phyloP scores from a whole-genome alignment of 2,113 vertebrate genomes.

The Ophiodon elongatus region DNA sequence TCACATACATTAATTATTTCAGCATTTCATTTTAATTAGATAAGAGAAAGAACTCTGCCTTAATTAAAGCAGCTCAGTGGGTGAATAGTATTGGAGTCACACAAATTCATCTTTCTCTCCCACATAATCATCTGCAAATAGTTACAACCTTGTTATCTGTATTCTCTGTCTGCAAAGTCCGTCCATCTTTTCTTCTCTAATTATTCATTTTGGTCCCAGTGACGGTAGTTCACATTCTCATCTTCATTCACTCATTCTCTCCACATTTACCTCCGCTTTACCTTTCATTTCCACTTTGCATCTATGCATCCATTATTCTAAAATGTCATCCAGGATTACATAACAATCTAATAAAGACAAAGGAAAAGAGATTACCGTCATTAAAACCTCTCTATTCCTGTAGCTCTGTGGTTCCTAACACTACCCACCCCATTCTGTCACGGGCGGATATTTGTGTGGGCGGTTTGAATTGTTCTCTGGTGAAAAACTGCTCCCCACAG shows the following conservation, averaged over 20 bases:
- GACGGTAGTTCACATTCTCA: constrained; percentile 26
- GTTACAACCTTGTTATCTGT: constrained; percentile 4
- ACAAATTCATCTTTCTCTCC: constrained; percentile 48
- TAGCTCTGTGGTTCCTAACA: constrained; percentile 55
- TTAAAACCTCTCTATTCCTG: constrained; percentile 64
- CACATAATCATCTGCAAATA: constrained; percentile 43
- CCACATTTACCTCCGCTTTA: constrained; percentile 30
- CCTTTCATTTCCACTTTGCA: constrained; percentile 35
- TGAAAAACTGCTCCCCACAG: constrained; percentile 61
- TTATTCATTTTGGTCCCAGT: constrained; percentile 18
- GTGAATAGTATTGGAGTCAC: constrained; percentile 30
- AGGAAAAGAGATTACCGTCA: constrained; percentile 67
- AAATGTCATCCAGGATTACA: constrained; percentile 69
- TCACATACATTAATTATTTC: constrained; percentile 50
- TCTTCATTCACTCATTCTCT: constrained; percentile 44
- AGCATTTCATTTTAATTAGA: constrained; percentile 61
- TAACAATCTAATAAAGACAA: constrained; percentile 76
- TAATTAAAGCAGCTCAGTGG: constrained; percentile 62
- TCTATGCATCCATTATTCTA: constrained; percentile 50
- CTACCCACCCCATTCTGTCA: constrained; percentile 66
- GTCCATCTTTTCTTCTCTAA: constrained; percentile 18
- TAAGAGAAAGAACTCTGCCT: constrained; percentile 50
- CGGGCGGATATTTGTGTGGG: constrained; percentile 72
- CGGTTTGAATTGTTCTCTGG: constrained; percentile 68
- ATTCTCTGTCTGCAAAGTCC: constrained; percentile 13